Conservation (phyloP, 30 jellyfish, hydroid and myxozoan genomes). For the Haliclystus octoradiatus region DNA sequence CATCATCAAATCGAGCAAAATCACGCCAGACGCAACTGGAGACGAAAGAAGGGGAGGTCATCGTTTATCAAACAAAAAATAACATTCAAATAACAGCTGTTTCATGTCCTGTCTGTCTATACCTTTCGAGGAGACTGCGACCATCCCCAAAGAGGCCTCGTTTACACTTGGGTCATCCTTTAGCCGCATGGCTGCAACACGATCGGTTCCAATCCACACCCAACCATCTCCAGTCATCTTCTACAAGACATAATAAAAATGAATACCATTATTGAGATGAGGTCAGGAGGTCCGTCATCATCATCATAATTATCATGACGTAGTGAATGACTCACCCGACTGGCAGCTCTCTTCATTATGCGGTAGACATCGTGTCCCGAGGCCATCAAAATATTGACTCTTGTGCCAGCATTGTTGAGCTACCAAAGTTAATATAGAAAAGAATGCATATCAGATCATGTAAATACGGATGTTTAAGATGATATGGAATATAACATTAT, state of each 20-base stretch:
- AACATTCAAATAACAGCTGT: background rate
- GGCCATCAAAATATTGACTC: conserved; percentile 71
- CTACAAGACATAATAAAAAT: conserved; percentile 12
- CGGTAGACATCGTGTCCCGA: conserved; percentile 58
- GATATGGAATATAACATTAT: no score
- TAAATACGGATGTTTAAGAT: no score
- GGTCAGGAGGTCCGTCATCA: background rate
- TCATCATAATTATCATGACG: background rate
- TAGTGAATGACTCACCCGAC: background rate
- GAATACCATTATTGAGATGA: background rate
- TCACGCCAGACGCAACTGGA: conserved; percentile 52
- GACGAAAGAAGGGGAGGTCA: background rate
- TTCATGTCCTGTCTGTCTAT: background rate
- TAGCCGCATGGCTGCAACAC: conserved; percentile 57
- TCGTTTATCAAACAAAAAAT: no score
- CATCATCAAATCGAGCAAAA: conserved; percentile 36
- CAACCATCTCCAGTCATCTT: conserved; percentile 97
- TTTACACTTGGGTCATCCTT: conserved; percentile 38
- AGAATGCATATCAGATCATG: no score
- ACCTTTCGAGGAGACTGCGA: conserved; percentile 77
- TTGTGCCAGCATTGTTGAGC: conserved; percentile 84
- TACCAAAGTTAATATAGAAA: conserved; percentile 5
- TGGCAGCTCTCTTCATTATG: conserved; percentile 35
- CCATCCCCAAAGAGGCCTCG: conserved; percentile 47
- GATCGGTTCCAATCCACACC: conserved; percentile 96